Conservation (phyloP, 2,888 invertebrate species). For the Pyrrhia umbra region DNA sequence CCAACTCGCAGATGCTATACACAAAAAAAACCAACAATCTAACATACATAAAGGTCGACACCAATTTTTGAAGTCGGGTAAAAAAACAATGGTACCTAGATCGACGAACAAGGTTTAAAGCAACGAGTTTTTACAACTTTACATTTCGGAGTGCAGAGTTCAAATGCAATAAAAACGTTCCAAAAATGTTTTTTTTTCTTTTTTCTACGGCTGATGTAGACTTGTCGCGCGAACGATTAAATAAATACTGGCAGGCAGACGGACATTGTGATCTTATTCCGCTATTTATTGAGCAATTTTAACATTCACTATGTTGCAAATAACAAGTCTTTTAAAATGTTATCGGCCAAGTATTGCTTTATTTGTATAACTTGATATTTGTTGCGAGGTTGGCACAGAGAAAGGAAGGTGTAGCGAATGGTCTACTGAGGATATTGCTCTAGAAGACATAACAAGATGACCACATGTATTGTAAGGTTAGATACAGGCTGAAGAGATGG, state of each 20-base stretch:
- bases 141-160: neutral
- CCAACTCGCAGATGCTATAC: too few species aligned
- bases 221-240: neutral
- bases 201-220: neutral
- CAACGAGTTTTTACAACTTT: neutral
- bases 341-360: conserved; percentile 18
- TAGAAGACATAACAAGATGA: neutral
- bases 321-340: conserved; percentile 34
- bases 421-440: neutral
- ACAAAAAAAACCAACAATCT: too few species aligned
- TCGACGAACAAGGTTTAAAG: neutral
- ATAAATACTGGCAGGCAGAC: conserved; percentile 31
- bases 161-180: neutral
- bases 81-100: neutral
- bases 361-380: conserved; percentile 29
- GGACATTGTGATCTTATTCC: conserved; percentile 46
- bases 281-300: conserved; percentile 35
- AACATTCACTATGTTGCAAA: conserved; percentile 47
- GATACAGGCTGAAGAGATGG: too few species aligned
- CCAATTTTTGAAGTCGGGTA: too few species aligned
- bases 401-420: neutral
- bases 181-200: neutral
- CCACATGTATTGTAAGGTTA: too few species aligned
- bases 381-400: conserved; percentile 7
- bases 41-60: too few species aligned